Base-by-base conservation (phyloP, 1,140 invertebrate genomes). In the Drosophila oshimai region DNA sequence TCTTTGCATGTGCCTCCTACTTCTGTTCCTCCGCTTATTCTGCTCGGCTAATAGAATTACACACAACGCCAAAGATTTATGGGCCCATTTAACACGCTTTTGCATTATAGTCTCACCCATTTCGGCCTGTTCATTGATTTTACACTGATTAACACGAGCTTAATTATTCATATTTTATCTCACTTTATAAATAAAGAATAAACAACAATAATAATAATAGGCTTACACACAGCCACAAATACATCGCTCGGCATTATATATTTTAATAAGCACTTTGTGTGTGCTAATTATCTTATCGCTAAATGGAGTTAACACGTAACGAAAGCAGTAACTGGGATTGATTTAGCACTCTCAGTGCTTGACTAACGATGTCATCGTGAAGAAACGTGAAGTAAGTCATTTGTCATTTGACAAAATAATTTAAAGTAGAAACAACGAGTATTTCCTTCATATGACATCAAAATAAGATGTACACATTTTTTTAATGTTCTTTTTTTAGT, bases 261-360 rank as follows among this genome's bases (percentile, higher is more conserved):
- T 69, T 75, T 87, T 80, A 75, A 87, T 80, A 86, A 67, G 67
- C 67, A 73, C 72, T 87, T 76, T 84, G 71, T 80, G 69, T 83
- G 73, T 83, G 75, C 73, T 84, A 80, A 84, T 86, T 84, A 86
- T 86, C 75, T 86, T 87, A 84, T 86, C 80, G 71, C 71, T 86
- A 76, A 73, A 87, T 80, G 61, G 61, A 75, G 75, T 69, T 68
- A 78, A 44, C 55, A 71, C 68, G 68, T 71, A 69, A 46, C 64
- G 17, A 22, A 31, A 26, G 44, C 55, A 49, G 31, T 65, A 83
- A 71, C 55, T 65, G 49, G 62, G 36, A 69, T 60, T 69, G 36
- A 50, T 62, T 62, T 46, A 68, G 45, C 37, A 60, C 58, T 42
- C 13, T 10, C 28, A 36, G 29, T 42, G 50, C 20, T 57, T 34